Conservation (phyloP, 2,888 invertebrate species). For the Macrosoma leucophasiata region DNA sequence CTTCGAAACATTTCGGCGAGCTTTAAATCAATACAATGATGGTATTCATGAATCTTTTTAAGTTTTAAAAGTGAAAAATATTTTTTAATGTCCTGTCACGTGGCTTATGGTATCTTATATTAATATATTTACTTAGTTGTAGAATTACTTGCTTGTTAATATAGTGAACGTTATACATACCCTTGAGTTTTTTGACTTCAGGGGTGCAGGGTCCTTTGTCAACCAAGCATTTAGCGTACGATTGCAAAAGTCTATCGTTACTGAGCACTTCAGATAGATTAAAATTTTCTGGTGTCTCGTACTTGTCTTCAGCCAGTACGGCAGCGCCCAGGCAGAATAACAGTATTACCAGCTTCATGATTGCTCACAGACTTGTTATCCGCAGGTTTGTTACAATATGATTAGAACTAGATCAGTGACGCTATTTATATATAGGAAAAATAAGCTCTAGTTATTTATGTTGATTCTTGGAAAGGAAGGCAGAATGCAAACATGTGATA, state of each 20-base stretch:
- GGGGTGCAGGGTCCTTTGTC: conserved; percentile 80
- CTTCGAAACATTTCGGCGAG: conserved; percentile 44
- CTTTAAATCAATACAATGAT: conserved; percentile 17
- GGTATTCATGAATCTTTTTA: too few relatives aligned
- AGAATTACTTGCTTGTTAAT: too few relatives aligned
- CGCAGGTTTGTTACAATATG: conserved; percentile 12
- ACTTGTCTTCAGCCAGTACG: conserved; percentile 56
- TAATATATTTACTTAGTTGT: neutral
- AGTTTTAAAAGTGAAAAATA: too few relatives aligned
- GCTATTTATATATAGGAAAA: conserved; percentile 19
- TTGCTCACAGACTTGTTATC: conserved; percentile 18
- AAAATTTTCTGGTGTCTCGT: conserved; percentile 79
- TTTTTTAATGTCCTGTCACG: too few relatives aligned
- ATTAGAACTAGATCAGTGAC: conserved; percentile 17
- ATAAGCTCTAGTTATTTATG: conserved; percentile 13
- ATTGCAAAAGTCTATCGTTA: conserved; percentile 79
- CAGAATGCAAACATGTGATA: conserved; percentile 21
- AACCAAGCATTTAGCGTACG: conserved; percentile 81
- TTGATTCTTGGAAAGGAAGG: conserved; percentile 24
- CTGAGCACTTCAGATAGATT: conserved; percentile 79
- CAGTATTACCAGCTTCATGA: conserved; percentile 42
- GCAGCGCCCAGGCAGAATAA: conserved; percentile 36
- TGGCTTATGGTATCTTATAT: too few relatives aligned
- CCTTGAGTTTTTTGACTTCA: conserved; percentile 81
- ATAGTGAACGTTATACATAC: too few relatives aligned